Base-by-base conservation (phyloP, 2,797 vertebrate genomes). In the Tinamus major region DNA sequence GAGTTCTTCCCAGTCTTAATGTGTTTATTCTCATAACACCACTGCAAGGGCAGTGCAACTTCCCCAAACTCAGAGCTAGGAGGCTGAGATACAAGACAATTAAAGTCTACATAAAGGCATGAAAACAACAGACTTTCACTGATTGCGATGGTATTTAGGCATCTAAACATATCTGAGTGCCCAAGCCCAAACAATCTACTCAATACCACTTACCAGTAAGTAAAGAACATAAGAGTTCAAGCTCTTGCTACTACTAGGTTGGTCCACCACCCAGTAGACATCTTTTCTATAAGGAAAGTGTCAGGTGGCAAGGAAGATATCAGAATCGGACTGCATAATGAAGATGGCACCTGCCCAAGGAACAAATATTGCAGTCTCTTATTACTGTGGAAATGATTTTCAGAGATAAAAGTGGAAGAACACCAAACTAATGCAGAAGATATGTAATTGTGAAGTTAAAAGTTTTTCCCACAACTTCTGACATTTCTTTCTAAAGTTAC, bases 281-380 rank as follows among this genome's bases (percentile, higher is more conserved):
- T 67, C 92, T 93, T 87, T 78, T 83, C 83, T 74, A 49, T 1
- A 6, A 78, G 62, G 88, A 89, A 56, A 18, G 10, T n/a, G 20
- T 56, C 17, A n/a, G 55, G 31, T n/a, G 17, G 18, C 20, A 18
- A n/a, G 31, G 11, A 56, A 56, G 31, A 19, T n/a, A 56, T n/a
- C 29, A 76, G 64, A 93, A 82, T 89, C 49, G 24, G 31, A 13
- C 74, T 63, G 80, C 67, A 29, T 77, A 77, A 74, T 37, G 74
- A 91, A 91, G 77, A 70, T 0, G 1, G 35, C 78, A 10, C 48
- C 64, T 74, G 80, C 77, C 92, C 82, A 78, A 95, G 49, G 92
- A 71, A 80, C 85, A 95, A 92, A 92, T 93, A 92, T 39, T 93
- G 42, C 84, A 35, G 42, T 94, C 93, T 74, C 85, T 93, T 89